Percentiles rank a stretch among this genome's conserved stretches.
Evolutionary conservation across 2,888 invertebrate genomes (phyloP).

Genomic region (Eretmocerus hayati): DNA sequence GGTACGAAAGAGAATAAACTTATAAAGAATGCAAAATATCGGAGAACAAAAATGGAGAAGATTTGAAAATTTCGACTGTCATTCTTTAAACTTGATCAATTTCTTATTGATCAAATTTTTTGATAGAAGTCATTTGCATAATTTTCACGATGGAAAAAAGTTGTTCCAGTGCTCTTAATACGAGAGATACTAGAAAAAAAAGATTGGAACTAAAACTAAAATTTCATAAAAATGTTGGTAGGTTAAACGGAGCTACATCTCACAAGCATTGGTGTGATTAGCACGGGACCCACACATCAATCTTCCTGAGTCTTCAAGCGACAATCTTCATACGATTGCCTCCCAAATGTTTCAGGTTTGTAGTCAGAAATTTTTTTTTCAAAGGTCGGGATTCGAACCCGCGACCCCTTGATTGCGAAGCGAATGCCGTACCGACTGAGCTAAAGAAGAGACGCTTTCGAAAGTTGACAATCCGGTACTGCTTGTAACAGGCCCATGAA

Average conservation of each 20-base stretch:
- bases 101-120: too few relatives aligned
- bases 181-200: too few relatives aligned
- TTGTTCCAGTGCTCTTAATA: too few relatives aligned
- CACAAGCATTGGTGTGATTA: slow-evolving; percentile 22
- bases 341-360: slow-evolving; percentile 35
- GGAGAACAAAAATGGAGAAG: too few relatives aligned
- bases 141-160: too few relatives aligned
- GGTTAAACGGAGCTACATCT: slow-evolving; percentile 29
- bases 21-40: too few relatives aligned
- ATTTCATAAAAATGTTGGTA: slow-evolving; percentile 30
- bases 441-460: background rate
- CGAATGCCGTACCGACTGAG: slow-evolving; percentile 4
- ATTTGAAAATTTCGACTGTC: too few relatives aligned
- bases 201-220: too few relatives aligned
- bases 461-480: too few relatives aligned
- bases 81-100: background rate
- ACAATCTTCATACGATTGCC: slow-evolving; percentile 27
- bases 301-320: slow-evolving; percentile 38
- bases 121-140: too few relatives aligned
- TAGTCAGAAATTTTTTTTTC: background rate
- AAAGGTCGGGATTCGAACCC: slow-evolving; percentile 9
- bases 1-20: too few relatives aligned
- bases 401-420: background rate
- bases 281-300: slow-evolving; percentile 32
- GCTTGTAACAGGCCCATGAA: too few relatives aligned